Evolutionary conservation across 2,113 vertebrate species (phyloP).

Genomic region (Gorsachius goisagi): DNA sequence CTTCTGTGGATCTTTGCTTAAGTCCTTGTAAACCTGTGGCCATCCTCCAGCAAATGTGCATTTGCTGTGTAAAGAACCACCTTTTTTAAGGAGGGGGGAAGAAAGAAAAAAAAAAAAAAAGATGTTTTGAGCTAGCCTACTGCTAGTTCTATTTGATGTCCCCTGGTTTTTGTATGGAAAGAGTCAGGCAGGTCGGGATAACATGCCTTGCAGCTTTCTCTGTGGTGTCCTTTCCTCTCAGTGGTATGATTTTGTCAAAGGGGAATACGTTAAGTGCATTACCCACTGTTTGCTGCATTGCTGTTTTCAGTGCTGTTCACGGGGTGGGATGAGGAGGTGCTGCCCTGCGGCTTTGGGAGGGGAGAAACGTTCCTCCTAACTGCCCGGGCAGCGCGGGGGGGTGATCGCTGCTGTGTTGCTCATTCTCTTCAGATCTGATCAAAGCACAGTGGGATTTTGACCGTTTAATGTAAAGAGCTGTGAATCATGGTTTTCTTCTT

Average conservation of each 20-base stretch:
- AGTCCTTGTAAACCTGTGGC: not conserved
- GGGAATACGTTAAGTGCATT: fast-evolving
- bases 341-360: not conserved
- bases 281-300: not conserved
- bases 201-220: not conserved
- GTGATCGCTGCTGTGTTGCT: fast-evolving
- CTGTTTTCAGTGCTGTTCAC: not conserved
- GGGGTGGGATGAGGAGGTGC: not conserved
- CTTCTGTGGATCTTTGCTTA: not conserved
- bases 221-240: not conserved
- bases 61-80: not conserved
- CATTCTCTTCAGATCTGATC: not conserved
- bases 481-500: fast-evolving
- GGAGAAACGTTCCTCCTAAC: not conserved
- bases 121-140: not conserved
- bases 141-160: not conserved
- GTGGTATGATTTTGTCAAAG: not conserved
- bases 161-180: not conserved
- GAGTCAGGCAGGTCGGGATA: not conserved
- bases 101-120: no score
- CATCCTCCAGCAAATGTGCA: not conserved
- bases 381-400: not conserved
- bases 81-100: not conserved
- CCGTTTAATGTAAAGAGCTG: not conserved
- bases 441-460: not conserved